phyloP scores from a whole-genome alignment of 2,797 vertebrate species.

The Liasis olivaceus region DNA sequence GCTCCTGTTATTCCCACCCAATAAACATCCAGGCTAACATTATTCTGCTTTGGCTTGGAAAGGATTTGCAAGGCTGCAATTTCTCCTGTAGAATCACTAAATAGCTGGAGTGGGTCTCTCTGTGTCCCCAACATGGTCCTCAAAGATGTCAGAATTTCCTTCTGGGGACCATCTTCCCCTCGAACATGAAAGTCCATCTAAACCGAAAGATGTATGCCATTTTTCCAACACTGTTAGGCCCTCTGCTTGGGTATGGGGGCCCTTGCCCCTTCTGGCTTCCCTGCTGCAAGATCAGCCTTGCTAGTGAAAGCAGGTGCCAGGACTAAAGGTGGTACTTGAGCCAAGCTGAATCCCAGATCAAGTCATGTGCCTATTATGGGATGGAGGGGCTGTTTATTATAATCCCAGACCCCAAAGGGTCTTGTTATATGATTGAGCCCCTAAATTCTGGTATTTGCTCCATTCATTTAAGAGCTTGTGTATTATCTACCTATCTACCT shows the following conservation, averaged over 20 bases:
- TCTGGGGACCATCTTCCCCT: neutral
- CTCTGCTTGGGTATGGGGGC: neutral
- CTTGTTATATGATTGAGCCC: too few relatives aligned
- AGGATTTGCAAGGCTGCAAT: neutral
- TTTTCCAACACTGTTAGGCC: neutral
- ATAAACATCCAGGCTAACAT: neutral
- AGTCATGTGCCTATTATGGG: too few relatives aligned
- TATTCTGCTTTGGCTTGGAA: neutral
- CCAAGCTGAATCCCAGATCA: too few relatives aligned
- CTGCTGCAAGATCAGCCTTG: neutral
- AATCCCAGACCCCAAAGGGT: too few relatives aligned
- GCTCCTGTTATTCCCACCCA: too few relatives aligned
- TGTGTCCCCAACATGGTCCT: neutral
- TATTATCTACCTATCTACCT: too few relatives aligned
- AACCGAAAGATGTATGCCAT: too few relatives aligned
- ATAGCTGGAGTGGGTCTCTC: neutral
- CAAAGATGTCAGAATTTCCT: neutral
- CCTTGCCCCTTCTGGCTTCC: neutral
- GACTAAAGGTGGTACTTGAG: too few relatives aligned
- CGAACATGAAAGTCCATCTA: neutral
- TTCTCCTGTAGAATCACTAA: neutral
- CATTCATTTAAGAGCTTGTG: too few relatives aligned
- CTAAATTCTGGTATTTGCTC: neutral
- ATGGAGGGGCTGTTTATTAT: too few relatives aligned
- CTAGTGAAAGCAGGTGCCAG: too few relatives aligned